Conservation (phyloP, 2,113 vertebrate genomes). For the Aptenodytes forsteri region DNA sequence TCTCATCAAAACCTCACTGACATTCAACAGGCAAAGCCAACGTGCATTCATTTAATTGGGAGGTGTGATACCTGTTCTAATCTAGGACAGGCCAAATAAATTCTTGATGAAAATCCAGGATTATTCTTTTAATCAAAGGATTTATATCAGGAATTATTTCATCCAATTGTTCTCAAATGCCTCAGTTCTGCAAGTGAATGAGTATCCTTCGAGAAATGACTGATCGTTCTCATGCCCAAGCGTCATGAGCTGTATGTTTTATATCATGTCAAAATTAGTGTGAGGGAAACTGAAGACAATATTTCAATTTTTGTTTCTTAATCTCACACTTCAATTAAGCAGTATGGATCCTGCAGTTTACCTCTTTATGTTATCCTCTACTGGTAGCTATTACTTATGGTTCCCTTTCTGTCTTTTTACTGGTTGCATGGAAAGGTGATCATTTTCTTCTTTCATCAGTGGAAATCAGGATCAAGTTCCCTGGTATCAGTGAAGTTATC, state of each 20-base stretch:
- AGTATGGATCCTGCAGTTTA: neutral
- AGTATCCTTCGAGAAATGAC: neutral
- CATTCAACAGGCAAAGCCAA: neutral
- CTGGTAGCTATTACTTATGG: neutral
- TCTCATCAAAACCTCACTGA: neutral
- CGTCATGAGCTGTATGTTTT: neutral
- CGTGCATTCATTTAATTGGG: fast-evolving
- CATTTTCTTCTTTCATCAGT: neutral
- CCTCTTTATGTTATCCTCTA: neutral
- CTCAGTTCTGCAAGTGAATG: neutral
- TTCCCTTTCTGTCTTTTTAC: neutral
- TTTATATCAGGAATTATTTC: neutral
- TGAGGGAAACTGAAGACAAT: neutral
- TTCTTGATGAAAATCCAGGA: neutral
- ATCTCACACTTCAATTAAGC: neutral
- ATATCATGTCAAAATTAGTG: neutral
- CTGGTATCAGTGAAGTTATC: neutral
- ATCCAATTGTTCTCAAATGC: neutral
- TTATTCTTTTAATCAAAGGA: neutral
- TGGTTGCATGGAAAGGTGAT: neutral
- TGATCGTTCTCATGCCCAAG: neutral
- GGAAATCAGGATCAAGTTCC: neutral
- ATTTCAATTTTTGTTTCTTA: neutral
- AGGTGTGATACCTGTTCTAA: fast-evolving
- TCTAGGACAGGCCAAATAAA: neutral